Evolutionary conservation across 2,113 vertebrate species (phyloP).

Genomic region (Pseudorectes ferrugineus): DNA sequence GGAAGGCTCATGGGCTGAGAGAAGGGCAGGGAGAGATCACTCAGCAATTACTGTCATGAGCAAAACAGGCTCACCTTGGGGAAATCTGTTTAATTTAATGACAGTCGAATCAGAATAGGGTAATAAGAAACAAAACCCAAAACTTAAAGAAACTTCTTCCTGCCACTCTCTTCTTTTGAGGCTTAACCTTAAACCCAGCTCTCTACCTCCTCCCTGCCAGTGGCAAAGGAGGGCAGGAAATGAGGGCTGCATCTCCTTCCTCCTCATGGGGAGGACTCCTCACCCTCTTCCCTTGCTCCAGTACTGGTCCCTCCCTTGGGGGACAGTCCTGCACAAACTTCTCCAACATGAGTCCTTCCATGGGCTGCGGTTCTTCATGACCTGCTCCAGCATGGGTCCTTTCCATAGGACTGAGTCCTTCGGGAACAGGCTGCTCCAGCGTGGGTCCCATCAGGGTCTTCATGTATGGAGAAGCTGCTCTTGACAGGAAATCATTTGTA

Average conservation of each 20-base stretch:
- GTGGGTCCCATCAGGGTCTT: fast-evolving
- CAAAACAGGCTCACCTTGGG: neutral
- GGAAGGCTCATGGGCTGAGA: neutral
- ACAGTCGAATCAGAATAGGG: neutral
- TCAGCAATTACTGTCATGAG: neutral
- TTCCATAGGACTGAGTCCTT: neutral
- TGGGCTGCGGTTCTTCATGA: neutral
- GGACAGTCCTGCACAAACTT: neutral
- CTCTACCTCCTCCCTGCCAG: neutral
- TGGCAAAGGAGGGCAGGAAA: neutral
- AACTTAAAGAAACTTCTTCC: neutral
- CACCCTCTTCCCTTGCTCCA: neutral
- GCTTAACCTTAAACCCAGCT: neutral
- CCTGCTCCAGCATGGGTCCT: fast-evolving
- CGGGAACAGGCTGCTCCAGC: neutral
- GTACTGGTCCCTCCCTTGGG: neutral
- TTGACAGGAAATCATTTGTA: neutral
- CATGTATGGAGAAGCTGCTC: neutral
- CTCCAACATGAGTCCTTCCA: neutral
- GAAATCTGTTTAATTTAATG: neutral
- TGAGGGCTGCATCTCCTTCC: neutral
- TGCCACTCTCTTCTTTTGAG: neutral
- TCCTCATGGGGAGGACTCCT: neutral
- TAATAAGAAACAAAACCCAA: neutral
- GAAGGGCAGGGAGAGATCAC: neutral